A percentile compares a stretch with the other conserved stretches of the same genome.
These are phyloP conservation scores for Embidobia sp. DNA, from an alignment of 2,888 invertebrate species.

Conservation along the genomic window DNA sequence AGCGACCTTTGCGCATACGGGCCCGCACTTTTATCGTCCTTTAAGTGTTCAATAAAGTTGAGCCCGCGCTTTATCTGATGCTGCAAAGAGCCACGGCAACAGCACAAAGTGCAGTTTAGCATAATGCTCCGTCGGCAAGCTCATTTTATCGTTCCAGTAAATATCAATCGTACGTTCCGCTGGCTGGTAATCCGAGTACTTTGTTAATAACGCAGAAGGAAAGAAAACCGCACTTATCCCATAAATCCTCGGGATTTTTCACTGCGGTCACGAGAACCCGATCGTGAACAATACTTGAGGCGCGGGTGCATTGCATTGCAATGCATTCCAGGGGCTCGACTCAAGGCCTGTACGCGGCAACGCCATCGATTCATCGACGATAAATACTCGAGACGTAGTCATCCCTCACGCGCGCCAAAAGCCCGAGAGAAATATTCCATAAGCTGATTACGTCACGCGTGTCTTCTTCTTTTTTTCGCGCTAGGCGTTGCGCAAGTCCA, in stretches of 20 bases:
- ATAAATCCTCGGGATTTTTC: conserved; percentile 69
- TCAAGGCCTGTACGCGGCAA: conserved; percentile 72
- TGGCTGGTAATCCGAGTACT: conserved; percentile 62
- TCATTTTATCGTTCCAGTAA: conserved; percentile 56
- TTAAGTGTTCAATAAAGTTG: conserved; percentile 26
- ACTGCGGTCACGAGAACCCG: conserved; percentile 64
- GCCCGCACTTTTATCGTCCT: conserved; percentile 49
- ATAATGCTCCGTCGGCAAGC: conserved; percentile 47
- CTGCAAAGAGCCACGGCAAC: conserved; percentile 36
- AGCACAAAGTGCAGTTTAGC: conserved; percentile 51
- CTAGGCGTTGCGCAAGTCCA: too few relatives aligned
- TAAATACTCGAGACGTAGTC: conserved; percentile 49
- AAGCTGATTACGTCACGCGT: background rate
- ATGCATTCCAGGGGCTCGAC: conserved; percentile 76
- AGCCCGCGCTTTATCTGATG: conserved; percentile 43
- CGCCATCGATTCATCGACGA: conserved; percentile 48
- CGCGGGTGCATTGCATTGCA: conserved; percentile 66
- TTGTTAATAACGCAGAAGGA: conserved; percentile 60
- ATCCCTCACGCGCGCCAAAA: conserved; percentile 15
- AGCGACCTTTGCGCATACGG: conserved; percentile 40
- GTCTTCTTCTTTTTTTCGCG: conserved; percentile 4
- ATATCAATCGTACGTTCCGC: conserved; percentile 47
- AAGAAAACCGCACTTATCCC: conserved; percentile 63
- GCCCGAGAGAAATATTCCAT: background rate
- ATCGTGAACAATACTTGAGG: conserved; percentile 71